Conservation (phyloP, 2,797 vertebrate species). For the Pristis pectinata region DNA sequence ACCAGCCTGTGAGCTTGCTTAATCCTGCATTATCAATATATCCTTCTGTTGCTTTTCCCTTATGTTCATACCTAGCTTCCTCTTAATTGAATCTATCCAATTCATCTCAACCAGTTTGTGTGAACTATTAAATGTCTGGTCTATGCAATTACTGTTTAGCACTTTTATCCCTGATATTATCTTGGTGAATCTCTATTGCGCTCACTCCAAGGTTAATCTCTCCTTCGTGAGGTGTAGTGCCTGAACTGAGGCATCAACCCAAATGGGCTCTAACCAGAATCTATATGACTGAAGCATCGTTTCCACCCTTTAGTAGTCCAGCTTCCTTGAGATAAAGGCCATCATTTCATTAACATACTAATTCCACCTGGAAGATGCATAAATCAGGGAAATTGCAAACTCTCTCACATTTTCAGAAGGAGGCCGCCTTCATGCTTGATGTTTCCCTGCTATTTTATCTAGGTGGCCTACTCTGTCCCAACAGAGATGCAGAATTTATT, state of each 20-base stretch:
- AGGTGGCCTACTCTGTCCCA: not conserved
- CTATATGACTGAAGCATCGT: too few species aligned
- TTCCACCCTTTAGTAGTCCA: not conserved
- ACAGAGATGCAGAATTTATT: not conserved
- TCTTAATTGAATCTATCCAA: not conserved
- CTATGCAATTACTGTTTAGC: not conserved
- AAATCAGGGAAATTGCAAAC: not conserved
- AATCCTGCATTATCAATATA: not conserved
- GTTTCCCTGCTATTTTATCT: not conserved
- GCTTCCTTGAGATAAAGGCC: not conserved
- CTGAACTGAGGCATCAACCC: not conserved
- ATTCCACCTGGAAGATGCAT: not conserved
- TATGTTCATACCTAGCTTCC: not conserved
- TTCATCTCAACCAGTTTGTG: not conserved
- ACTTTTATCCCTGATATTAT: not conserved
- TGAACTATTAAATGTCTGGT: not conserved
- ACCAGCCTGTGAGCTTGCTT: not conserved
- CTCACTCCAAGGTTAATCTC: not conserved
- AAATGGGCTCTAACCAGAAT: not conserved
- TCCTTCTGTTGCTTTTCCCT: not conserved
- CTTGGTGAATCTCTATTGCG: not conserved
- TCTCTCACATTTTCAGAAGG: not conserved
- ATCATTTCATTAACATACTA: not conserved
- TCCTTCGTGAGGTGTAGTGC: not conserved
- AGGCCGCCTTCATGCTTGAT: too few species aligned